Base-by-base conservation (phyloP, 2,888 invertebrate genomes). In the Amphipoea lucens region DNA sequence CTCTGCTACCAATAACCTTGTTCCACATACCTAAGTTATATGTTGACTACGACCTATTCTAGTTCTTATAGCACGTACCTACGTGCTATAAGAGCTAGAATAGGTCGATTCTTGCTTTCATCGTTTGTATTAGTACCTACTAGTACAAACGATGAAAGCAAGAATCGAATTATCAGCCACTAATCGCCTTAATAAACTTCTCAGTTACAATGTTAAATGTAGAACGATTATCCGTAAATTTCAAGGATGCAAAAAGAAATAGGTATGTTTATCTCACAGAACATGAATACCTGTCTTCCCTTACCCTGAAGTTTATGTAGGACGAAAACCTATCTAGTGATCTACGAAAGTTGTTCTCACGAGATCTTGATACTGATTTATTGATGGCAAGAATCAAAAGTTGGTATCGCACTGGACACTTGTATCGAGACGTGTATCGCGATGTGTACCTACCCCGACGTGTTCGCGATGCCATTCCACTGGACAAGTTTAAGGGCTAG, bases 321-420 rank as follows among this genome's bases (percentile, higher is more conserved):
- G 62, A 76, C 54, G 36, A 71, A 62, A 48, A 51, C 23, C 42
- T 11, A 48, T 71, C 83, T 71, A 74, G 40, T 36, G 60, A 83
- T 83, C 79, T 69, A 62, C 60, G 42, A 75, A 75, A 45, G 20
- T 66, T 84, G 71, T 71, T 84, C 84, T 60, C 84, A 87, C 87
- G 62, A 84, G 87, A 75, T 84, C 74, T 87, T 63, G 84, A 84
- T 84, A 69, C 76, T 54, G 79, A 80, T 82, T 87, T 76, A 82
- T 71, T 82, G 75, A 84, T 78, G 71, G 48, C 40, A 66, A 67
- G 63, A 69, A 75, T 75, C 78, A 87, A 83, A 80, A 78, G 74
- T 79, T 73, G 67, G 62, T 81, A 79, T 84, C 88, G 76, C 40
- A 63, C 76, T 72, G 69, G 79, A 84, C 77, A 79, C 71, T 72